phyloP scores from a whole-genome alignment of 2,888 invertebrate species.

The Fragum sueziense region DNA sequence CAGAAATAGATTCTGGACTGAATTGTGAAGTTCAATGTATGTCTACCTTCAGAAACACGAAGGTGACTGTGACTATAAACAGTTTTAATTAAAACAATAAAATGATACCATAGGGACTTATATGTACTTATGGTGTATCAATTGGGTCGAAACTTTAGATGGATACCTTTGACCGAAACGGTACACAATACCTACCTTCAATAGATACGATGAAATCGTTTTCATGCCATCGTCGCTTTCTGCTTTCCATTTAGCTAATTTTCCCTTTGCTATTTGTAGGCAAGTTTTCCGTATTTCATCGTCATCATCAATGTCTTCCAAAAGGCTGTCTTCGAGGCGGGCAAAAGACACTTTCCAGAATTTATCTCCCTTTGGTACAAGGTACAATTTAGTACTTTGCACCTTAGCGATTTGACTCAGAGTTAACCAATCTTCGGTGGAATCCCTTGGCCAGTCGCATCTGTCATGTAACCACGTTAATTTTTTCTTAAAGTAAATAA shows the following conservation, averaged over 20 bases:
- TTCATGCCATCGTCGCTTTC: background rate
- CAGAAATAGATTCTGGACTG: too few species aligned
- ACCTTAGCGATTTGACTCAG: background rate
- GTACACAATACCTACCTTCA: too few species aligned
- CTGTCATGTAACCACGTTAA: background rate
- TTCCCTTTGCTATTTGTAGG: background rate
- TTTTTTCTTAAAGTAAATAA: background rate
- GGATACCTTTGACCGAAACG: too few species aligned
- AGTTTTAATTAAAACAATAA: too few species aligned
- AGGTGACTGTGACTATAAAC: too few species aligned
- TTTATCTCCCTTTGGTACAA: constrained; percentile 36
- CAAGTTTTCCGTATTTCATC: background rate
- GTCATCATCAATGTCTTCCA: background rate
- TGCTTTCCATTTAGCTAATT: background rate
- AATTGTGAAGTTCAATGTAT: too few species aligned
- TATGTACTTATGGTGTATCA: too few species aligned
- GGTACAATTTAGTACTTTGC: background rate
- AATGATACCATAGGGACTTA: too few species aligned
- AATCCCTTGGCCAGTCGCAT: constrained; percentile 16
- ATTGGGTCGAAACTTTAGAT: too few species aligned
- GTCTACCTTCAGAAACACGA: too few species aligned
- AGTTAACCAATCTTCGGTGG: constrained; percentile 18
- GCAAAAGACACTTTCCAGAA: constrained; percentile 36
- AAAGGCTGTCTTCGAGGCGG: constrained; percentile 10
- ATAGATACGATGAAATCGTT: background rate